Conservation (phyloP, 2,797 vertebrate species). For the Lagodon rhomboides region DNA sequence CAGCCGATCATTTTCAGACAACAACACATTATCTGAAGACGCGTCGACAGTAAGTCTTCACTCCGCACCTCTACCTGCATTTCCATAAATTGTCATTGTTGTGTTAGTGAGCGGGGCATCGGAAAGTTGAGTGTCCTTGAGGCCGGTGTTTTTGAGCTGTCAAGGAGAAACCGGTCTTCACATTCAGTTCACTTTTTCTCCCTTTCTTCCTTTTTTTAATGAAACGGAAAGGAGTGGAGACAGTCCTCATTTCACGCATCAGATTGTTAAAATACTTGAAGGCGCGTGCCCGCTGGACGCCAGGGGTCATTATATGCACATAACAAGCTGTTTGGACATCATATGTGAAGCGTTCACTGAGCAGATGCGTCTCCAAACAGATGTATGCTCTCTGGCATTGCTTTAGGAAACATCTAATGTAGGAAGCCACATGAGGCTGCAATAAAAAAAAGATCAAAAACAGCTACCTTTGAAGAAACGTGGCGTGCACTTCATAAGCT, state of each 20-base stretch:
- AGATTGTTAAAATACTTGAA: constrained; percentile 51
- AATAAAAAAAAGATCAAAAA: background rate
- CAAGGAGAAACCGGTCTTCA: constrained; percentile 64
- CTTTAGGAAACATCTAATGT: constrained; percentile 8
- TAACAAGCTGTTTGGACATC: constrained; percentile 44
- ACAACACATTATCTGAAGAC: constrained; percentile 56
- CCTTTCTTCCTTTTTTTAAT: constrained; percentile 2
- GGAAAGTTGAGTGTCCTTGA: constrained; percentile 69
- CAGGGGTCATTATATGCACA: constrained; percentile 17
- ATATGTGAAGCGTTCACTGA: constrained; percentile 17
- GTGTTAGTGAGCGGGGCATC: constrained; percentile 44
- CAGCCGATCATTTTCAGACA: constrained; percentile 48
- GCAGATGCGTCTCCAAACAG: constrained; percentile 13
- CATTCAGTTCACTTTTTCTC: constrained; percentile 18
- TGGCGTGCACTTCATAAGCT: background rate
- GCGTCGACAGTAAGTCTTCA: constrained; percentile 53
- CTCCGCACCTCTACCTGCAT: constrained; percentile 40
- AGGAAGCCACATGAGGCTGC: background rate
- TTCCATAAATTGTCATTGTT: constrained; percentile 73
- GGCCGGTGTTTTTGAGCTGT: constrained; percentile 51
- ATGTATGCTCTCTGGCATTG: background rate
- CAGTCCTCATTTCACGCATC: constrained; percentile 46
- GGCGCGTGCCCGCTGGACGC: constrained; percentile 24
- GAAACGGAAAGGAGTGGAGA: constrained; percentile 38
- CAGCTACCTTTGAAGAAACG: constrained; percentile 8